Evolutionary conservation across 2,113 vertebrate genomes (phyloP).

Genomic region (Pleuronectes platessa): DNA sequence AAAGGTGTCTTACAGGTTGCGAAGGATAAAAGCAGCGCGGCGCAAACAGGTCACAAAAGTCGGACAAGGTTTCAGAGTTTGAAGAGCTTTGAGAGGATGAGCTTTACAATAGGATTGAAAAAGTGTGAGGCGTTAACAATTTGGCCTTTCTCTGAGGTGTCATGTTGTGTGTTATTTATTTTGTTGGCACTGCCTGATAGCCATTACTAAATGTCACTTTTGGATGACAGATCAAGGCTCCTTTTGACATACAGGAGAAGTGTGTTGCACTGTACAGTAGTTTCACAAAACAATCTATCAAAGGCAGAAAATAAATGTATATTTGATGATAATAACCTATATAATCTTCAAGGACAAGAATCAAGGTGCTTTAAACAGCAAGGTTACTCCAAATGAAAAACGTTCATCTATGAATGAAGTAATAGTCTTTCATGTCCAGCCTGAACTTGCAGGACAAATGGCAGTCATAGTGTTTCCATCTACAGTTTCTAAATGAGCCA

Average conservation of each 20-base stretch:
- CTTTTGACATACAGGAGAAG: not conserved
- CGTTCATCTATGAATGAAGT: not conserved
- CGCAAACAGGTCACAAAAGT: slow-evolving; percentile 40
- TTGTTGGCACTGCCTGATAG: slow-evolving; percentile 19
- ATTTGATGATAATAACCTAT: not conserved
- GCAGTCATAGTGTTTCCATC: not conserved
- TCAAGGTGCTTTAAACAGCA: not conserved
- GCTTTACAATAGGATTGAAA: slow-evolving; percentile 24
- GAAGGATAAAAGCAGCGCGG: slow-evolving; percentile 33
- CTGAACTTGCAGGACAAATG: not conserved
- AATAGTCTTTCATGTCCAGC: not conserved
- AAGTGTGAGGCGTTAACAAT: slow-evolving; percentile 34
- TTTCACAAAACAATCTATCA: slow-evolving; percentile 7
- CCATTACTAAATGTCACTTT: slow-evolving; percentile 11
- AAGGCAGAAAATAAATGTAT: slow-evolving; percentile 10
- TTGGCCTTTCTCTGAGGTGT: slow-evolving; percentile 26
- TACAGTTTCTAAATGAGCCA: too few relatives aligned
- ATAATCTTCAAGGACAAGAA: slow-evolving; percentile 9
- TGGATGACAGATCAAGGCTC: slow-evolving; percentile 31
- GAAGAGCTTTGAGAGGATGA: slow-evolving; percentile 38
- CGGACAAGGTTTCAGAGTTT: slow-evolving; percentile 36
- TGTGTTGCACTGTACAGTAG: not conserved
- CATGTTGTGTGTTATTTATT: slow-evolving; percentile 30
- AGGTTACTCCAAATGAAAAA: not conserved
- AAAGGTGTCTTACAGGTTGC: slow-evolving; percentile 19